Conservation (phyloP, 2,797 vertebrate species). For the Sebastes minor region DNA sequence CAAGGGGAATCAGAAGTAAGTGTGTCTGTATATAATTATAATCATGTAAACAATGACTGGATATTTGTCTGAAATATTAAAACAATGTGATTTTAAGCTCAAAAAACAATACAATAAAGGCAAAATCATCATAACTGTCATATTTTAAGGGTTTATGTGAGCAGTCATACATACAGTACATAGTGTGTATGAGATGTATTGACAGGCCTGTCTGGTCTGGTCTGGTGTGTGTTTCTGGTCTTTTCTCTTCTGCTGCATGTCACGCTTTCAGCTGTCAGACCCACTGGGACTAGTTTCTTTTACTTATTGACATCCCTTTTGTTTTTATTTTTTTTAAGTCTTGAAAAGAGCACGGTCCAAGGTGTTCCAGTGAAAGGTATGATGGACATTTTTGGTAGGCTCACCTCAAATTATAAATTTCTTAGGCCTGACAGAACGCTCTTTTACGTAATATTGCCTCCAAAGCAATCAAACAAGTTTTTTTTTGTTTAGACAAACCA, state of each 20-base stretch:
- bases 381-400: neutral
- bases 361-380: neutral
- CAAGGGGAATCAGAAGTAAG: neutral
- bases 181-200: conserved; percentile 9
- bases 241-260: conserved; percentile 19
- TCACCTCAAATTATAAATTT: neutral
- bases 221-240: conserved; percentile 13
- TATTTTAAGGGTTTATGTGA: neutral
- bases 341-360: neutral
- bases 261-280: conserved; percentile 30
- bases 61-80: neutral
- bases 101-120: neutral
- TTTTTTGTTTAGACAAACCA: conserved; percentile 3
- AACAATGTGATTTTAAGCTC: neutral
- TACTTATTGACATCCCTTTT: neutral
- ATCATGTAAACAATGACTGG: neutral
- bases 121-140: neutral
- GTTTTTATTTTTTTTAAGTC: neutral
- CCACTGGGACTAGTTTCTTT: neutral
- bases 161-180: neutral
- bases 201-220: conserved; percentile 20
- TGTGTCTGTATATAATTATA: neutral
- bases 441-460: neutral
- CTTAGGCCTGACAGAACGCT: no score
- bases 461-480: conserved; percentile 12